Base-by-base conservation (phyloP, 2,797 vertebrate genomes). In the Myotis planiceps region DNA sequence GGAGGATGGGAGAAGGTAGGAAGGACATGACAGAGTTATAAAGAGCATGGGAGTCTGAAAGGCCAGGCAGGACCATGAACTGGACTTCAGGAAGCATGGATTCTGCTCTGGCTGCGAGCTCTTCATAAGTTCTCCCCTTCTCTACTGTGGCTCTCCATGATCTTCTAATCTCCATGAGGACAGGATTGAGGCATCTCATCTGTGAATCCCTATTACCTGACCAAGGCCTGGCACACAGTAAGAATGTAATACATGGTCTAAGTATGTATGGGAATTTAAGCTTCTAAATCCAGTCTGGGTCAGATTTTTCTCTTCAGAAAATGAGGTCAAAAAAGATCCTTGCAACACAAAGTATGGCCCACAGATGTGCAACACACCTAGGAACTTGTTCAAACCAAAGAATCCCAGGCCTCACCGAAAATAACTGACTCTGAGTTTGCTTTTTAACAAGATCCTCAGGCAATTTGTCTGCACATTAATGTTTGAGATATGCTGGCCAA, bases 281-380 rank as follows among this genome's bases (percentile, higher is more conserved):
- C 71, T 95, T 95, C 63, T 49, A 49, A 69, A 58, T 74, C 14
- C 23, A 87, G 32, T 60, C 66, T 55, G 66, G n/a, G 32, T 86
- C 19, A 45, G 3, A 60, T 42, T 87, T 87, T 84, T 51, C 42
- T 87, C 53, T 96, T 76, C 71, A 18, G 15, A 74, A 94, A 85
- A 81, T 32, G 78, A 91, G 29, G 16, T 51, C 34, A 45, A n/a
- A 68, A 68, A 32, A 82, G 51, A 92, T 42, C 18, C 34, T 86
- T 83, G 58, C 53, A 66, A 71, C 18, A 78, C 51, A 47, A 34
- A 71, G 14, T 51, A 19, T 65, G 47, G 32, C 6, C 5, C 45
- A 51, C 42, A 96, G 63, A 63, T 5, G 37, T 1, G 32, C 8
- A 78, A 9, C 29, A 65, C 5, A 29, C 15, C 68, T 42, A 32